phyloP scores from a whole-genome alignment of 2,888 invertebrate species.

The Tryphoninae sp. region DNA sequence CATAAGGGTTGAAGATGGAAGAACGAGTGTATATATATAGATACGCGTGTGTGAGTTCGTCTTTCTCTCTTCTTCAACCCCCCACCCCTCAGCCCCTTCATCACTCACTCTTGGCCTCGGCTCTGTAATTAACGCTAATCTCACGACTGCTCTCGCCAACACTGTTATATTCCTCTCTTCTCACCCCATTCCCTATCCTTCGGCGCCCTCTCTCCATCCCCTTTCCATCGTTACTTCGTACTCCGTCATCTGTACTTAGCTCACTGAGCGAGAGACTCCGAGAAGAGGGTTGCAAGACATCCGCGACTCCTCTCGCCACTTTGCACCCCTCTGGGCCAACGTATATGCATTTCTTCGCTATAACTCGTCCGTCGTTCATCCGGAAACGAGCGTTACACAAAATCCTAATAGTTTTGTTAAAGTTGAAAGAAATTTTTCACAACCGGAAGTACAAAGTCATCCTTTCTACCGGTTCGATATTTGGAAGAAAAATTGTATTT shows the following conservation, averaged over 20 bases:
- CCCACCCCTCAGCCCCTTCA: constrained; percentile 69
- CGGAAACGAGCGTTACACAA: background rate
- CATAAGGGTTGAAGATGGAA: background rate
- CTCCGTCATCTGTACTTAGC: constrained; percentile 67
- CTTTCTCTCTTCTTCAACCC: constrained; percentile 38
- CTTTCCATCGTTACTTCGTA: constrained; percentile 28
- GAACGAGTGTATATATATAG: no score
- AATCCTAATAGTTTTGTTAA: no score
- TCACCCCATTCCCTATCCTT: constrained; percentile 66
- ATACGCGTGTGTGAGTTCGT: no score
- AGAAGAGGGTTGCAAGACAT: constrained; percentile 55
- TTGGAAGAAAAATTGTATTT: no score
- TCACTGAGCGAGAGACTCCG: constrained; percentile 59
- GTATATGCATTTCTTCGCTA: background rate
- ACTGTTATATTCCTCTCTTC: constrained; percentile 66
- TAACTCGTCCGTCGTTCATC: background rate
- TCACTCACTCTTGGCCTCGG: constrained; percentile 61
- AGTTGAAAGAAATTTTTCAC: no score
- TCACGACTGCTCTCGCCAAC: constrained; percentile 76
- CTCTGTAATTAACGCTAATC: constrained; percentile 81
- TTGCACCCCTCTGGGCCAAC: background rate
- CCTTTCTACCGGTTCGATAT: no score
- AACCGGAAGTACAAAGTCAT: no score
- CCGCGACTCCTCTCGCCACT: background rate
- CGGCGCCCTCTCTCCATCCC: constrained; percentile 64